phyloP scores from a whole-genome alignment of 1,140 invertebrate species.

The Drosophila serrata region DNA sequence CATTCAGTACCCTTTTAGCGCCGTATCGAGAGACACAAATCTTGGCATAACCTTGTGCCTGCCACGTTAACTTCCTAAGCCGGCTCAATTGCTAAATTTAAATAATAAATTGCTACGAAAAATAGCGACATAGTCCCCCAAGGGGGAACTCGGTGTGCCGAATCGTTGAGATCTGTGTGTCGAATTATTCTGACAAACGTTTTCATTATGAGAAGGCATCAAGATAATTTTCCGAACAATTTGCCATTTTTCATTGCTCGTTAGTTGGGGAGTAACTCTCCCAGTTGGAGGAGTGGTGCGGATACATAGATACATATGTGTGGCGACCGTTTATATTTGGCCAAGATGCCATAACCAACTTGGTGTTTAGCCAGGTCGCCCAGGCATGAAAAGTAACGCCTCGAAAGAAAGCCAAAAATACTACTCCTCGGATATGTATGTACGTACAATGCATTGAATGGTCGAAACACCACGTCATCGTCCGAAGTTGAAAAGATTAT shows the following conservation, averaged over 20 bases:
- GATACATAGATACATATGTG: slow-evolving; percentile 9
- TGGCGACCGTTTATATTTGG: slow-evolving; percentile 59
- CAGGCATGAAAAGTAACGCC: slow-evolving; percentile 60
- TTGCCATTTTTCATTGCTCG: slow-evolving; percentile 76
- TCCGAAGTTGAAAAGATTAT: slow-evolving; percentile 50
- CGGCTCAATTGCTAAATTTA: slow-evolving; percentile 48
- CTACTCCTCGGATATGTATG: not conserved
- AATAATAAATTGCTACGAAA: slow-evolving; percentile 50
- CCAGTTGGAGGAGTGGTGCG: slow-evolving; percentile 11
- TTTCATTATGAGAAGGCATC: slow-evolving; percentile 70
- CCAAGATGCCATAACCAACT: slow-evolving; percentile 66
- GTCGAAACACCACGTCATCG: slow-evolving; percentile 58
- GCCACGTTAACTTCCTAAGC: slow-evolving; percentile 42
- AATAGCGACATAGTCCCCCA: slow-evolving; percentile 5
- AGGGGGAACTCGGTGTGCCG: slow-evolving; percentile 42
- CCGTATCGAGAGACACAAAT: slow-evolving; percentile 13
- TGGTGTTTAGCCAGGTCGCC: slow-evolving; percentile 55
- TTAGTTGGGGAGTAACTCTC: slow-evolving; percentile 49
- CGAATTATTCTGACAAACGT: slow-evolving; percentile 77
- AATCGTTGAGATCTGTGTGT: slow-evolving; percentile 65
- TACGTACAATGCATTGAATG: slow-evolving; percentile 20
- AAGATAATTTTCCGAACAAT: slow-evolving; percentile 75
- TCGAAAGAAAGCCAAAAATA: slow-evolving; percentile 45
- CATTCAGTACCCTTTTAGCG: slow-evolving; percentile 7
- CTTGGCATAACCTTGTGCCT: slow-evolving; percentile 31